These are phyloP conservation scores for Pharmacophagus antenor DNA, from an alignment of 2,888 invertebrate species.

Conservation along the genomic window DNA sequence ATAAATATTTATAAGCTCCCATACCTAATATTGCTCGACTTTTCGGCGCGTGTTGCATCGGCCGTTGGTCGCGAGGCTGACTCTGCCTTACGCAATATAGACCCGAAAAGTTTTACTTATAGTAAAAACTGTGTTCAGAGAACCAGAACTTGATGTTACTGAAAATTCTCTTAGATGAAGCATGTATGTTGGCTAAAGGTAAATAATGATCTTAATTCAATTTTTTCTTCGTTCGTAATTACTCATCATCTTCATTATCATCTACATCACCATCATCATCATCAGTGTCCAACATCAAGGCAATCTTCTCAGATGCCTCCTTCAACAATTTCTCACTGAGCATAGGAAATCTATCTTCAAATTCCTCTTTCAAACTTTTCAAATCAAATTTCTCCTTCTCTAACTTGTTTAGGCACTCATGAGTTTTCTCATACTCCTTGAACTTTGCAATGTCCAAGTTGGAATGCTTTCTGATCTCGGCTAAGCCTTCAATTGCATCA, in stretches of 20 bases:
- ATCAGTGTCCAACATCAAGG: slow-evolving; percentile 51
- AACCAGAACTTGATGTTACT: too few relatives aligned
- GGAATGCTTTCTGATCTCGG: slow-evolving; percentile 63
- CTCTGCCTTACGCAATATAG: too few relatives aligned
- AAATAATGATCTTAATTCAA: too few relatives aligned
- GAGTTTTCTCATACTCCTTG: slow-evolving; percentile 51
- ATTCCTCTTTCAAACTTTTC: slow-evolving; percentile 53
- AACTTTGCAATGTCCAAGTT: slow-evolving; percentile 57
- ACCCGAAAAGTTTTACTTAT: too few relatives aligned
- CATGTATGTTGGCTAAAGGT: too few relatives aligned
- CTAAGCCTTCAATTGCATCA: slow-evolving; percentile 64
- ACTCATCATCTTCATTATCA: slow-evolving; percentile 12
- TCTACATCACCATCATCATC: slow-evolving; percentile 37
- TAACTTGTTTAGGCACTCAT: slow-evolving; percentile 46
- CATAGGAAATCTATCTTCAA: slow-evolving; percentile 60
- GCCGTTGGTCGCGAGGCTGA: too few relatives aligned
- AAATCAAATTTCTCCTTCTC: slow-evolving; percentile 55
- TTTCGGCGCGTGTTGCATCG: too few relatives aligned
- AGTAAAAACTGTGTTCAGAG: too few relatives aligned
- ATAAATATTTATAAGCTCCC: too few relatives aligned
- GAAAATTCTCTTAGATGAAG: too few relatives aligned
- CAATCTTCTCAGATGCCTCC: slow-evolving; percentile 59
- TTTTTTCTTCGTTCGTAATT: not conserved
- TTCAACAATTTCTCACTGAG: slow-evolving; percentile 61
- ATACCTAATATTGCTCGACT: too few relatives aligned